Base-by-base conservation (phyloP, 35 echinoderm and acorn worm species). In the Ophiothrix spiculata region DNA sequence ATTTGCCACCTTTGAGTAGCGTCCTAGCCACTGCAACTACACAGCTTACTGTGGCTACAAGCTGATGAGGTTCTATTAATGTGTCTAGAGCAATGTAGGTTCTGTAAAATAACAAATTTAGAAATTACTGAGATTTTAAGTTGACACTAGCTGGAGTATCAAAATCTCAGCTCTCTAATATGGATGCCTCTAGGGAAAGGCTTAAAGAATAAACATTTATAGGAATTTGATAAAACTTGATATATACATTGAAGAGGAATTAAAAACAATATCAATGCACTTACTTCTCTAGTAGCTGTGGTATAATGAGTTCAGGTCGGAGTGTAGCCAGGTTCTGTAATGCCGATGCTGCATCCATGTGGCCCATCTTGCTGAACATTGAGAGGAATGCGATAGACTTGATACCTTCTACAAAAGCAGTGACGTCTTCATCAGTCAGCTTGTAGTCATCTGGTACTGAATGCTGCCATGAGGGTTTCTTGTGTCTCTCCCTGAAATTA, bases 11-110 rank as follows among this genome's bases (percentile, higher is more conserved):
- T 75, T 84, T 91, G 31, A 99, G 74, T 56, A 99, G 31, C 38
- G 89, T 91, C 83, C 86, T 77, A 16, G 96, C 80, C 1, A 99
- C 90, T 15, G 92, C 56, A 0, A 94, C 85, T 15, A 94, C 74
- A 87, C 96, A 99, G 86, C 89, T 98, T 38, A 99, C 81, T 33
- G 96, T 99, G n/a, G 96, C 96, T 33, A 91, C 85, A 76, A 99
- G 84, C 87, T 99, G 96, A 38, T 99, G 96, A 23, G 96, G 96
- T 74, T 99, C 96, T 76, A 83, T 99, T 35, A 99, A 49, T 17
- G 92, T 91, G 23, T 99, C 91, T 46, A 99, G 78, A 16, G 96
- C 92, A 54, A 79, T 87, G 84, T 99, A 94, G 25, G 96, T 91
- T 45, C 92, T 99, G 77, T 14, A 37, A 86, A 38, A 34, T 69